Evolutionary conservation across 2,888 invertebrate genomes (phyloP), one percentile per base, ranked within the genome.

Genomic region (Trichacis sp.): DNA sequence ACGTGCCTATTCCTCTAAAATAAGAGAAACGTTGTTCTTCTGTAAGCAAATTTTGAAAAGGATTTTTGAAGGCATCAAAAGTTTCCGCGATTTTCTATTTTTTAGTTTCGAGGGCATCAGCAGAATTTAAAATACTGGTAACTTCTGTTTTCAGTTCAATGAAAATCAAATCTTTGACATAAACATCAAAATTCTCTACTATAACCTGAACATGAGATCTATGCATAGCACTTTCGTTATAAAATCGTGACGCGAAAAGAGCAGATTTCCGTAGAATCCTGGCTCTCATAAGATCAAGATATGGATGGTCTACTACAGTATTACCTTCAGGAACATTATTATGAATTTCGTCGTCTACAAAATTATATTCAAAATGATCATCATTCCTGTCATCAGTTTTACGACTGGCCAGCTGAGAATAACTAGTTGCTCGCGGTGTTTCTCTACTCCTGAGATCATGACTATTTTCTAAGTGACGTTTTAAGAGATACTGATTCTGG

Each of bases 11-110:
- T 15, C 53, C 30, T 3, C n/a, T 15, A 14, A 53, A 42, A 15
- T 8, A 18, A 46, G 36, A 29, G 5, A 38, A 14, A 24, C 52
- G 40, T 29, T 59, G 51, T 14, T 52, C 9, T 17, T 59, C 52
- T 1, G 58, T 47, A n/a, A 50, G 46, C 9, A 46, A 18, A n/a
- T 51, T 19, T n/a, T 29, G 1, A 40, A 59, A 59, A 15, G 30
- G 12, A 18, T 47, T 18, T 30, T 40, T 40, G 15, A 1, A 47
- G 9, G 20, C 15, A 20, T 15, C 29, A 19, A 57, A 57, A 17
- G 49, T 30, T 11, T 49, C 12, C 30, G 11, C 11, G 14, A 36
- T 54, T 54, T 54, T 12, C 17, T 29, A 8, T 49, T 17, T 49
- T 1, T 2, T 17, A 1, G 3, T 17, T 1, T 30, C 18, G 1